Percentiles rank a stretch among this genome's conserved stretches.
These are phyloP conservation scores for Falco punctatus DNA, from an alignment of 2,113 vertebrate genomes.

Conservation along the genomic window DNA sequence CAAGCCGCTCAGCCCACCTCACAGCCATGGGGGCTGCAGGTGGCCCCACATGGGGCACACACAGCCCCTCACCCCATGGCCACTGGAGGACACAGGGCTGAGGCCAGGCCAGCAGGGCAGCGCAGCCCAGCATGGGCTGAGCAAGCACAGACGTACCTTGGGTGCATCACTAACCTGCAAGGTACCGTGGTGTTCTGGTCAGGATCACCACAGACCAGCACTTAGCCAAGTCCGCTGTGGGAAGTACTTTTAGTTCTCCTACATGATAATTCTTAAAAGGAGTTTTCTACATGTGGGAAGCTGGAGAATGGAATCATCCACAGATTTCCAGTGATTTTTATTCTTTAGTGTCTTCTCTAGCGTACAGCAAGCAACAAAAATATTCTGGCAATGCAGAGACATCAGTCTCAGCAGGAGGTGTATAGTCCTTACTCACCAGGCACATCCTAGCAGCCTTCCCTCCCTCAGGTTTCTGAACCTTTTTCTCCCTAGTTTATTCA, in stretches of 20 bases:
- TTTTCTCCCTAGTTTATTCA: not conserved
- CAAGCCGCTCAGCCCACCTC: not conserved
- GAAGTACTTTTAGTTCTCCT: not conserved
- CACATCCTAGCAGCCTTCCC: not conserved
- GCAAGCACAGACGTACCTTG: not conserved
- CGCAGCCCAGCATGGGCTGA: not conserved
- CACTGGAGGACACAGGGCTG: no score
- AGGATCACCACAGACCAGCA: not conserved
- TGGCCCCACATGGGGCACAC: no score
- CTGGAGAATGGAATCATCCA: not conserved
- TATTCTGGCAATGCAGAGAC: not conserved
- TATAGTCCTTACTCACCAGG: not conserved
- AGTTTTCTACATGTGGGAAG: not conserved
- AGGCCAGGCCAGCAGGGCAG: not conserved
- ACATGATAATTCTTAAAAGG: not conserved
- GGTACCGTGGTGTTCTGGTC: no score
- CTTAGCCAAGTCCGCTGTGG: not conserved
- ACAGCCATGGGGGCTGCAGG: no score
- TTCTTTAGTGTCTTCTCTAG: not conserved
- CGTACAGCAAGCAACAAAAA: not conserved
- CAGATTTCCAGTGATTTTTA: not conserved
- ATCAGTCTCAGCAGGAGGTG: not conserved
- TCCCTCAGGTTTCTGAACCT: not conserved
- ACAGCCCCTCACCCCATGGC: no score
- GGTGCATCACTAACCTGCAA: rapidly evolving